Base-by-base conservation (phyloP, 2,888 invertebrate species). In the Dicyrtoma fusca region DNA sequence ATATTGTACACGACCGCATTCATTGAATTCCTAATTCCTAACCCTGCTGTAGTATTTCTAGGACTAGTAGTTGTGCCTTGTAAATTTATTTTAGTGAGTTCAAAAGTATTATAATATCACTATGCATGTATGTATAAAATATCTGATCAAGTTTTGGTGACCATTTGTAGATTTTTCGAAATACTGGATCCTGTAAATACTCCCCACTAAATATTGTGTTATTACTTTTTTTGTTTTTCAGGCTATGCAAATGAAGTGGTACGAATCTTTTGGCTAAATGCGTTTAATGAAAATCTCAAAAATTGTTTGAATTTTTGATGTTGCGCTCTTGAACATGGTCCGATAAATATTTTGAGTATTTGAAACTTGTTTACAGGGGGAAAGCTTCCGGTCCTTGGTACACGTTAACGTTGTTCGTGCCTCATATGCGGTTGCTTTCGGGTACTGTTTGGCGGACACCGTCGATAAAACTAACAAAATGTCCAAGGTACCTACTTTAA, bases 191-290 rank as follows among this genome's bases (percentile, higher is more conserved):
- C n/a, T n/a, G n/a, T n/a, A n/a, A n/a, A n/a, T n/a, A n/a, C n/a
- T n/a, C n/a, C n/a, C n/a, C n/a, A n/a, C n/a, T n/a, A n/a, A n/a
- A n/a, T n/a, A n/a, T n/a, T n/a, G n/a, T n/a, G n/a, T n/a, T n/a
- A n/a, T 49, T 57, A 71, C 55, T 13, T 55, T 57, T 65, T 17
- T 72, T 25, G 26, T 64, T 13, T 73, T 69, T 6, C 84, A 97
- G 97, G 97, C 68, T 98, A 98, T 83, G 89, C 95, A 42, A 98
- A 98, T 83, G 97, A 98, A 86, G 90, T 97, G 3, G 71, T 71
- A 65, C 23, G 47, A 19, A 8, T 14, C 10, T 25, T 47, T 57
- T 44, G 23, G 13, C 5, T 19, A 19, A 8, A 5, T 5, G 14
- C 14, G 17, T 8, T 49, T 49, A 17, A 19, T 49, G 14, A 17